These are phyloP conservation scores for Macrosoma leucophasiata DNA, from an alignment of 2,888 invertebrate species.

Conservation along the genomic window DNA sequence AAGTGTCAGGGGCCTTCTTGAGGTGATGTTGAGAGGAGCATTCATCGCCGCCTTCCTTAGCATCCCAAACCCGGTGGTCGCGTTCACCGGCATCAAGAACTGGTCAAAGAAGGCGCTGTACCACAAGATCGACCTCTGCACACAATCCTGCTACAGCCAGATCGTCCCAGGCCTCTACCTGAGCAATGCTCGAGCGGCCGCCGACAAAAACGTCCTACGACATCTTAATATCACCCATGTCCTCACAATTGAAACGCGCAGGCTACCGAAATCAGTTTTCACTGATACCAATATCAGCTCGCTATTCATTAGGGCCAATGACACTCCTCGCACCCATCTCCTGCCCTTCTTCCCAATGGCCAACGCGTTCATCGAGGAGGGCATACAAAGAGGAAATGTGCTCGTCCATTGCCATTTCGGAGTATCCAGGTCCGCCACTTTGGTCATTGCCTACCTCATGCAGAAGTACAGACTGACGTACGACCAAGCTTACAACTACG, in stretches of 20 bases:
- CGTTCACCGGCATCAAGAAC: slow-evolving; percentile 47
- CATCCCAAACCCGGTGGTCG: slow-evolving; percentile 52
- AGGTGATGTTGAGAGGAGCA: slow-evolving; percentile 57
- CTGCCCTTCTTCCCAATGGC: slow-evolving; percentile 68
- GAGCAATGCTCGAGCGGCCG: slow-evolving; percentile 62
- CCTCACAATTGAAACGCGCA: slow-evolving; percentile 62
- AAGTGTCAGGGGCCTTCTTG: slow-evolving; percentile 37
- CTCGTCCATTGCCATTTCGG: slow-evolving; percentile 97
- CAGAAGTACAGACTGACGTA: slow-evolving; percentile 87
- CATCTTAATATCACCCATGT: slow-evolving; percentile 64
- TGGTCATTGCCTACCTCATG: slow-evolving; percentile 97
- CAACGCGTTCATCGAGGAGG: slow-evolving; percentile 71
- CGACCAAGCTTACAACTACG: slow-evolving; percentile 91
- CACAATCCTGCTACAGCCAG: slow-evolving; percentile 57
- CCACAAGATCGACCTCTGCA: slow-evolving; percentile 60
- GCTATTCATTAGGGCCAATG: slow-evolving; percentile 67
- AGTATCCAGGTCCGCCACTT: slow-evolving; percentile 94
- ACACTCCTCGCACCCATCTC: slow-evolving; percentile 59
- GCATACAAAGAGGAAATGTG: slow-evolving; percentile 80
- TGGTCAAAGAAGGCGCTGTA: slow-evolving; percentile 57
- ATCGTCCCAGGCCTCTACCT: slow-evolving; percentile 59
- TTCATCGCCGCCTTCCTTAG: slow-evolving; percentile 52
- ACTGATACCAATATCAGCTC: slow-evolving; percentile 50
- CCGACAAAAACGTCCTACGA: slow-evolving; percentile 47
- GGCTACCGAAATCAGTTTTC: slow-evolving; percentile 56